phyloP scores from a whole-genome alignment of 37 sponge, comb jelly and placozoan genomes.

The Ephydatia muelleri region DNA sequence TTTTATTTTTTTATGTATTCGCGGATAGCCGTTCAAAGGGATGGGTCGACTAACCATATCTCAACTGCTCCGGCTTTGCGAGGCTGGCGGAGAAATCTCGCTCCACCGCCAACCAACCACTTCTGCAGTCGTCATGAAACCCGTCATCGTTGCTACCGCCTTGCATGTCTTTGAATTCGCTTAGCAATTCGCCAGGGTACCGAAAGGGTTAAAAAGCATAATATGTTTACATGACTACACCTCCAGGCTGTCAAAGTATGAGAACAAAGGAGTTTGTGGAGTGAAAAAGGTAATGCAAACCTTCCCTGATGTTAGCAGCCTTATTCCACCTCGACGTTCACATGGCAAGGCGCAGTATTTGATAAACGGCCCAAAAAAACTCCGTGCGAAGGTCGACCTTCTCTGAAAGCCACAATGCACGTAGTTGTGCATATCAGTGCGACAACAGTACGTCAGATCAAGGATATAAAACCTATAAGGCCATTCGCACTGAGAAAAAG shows the following conservation, averaged over 20 bases:
- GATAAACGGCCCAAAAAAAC: constrained; percentile 67
- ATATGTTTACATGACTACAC: constrained; percentile 65
- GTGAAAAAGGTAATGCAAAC: constrained; percentile 64
- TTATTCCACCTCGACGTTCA: not conserved
- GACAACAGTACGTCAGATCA: constrained; percentile 95
- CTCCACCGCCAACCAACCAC: constrained; percentile 45
- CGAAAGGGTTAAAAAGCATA: not conserved
- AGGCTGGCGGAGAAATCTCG: constrained; percentile 10
- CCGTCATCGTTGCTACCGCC: not conserved
- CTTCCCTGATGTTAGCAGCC: not conserved
- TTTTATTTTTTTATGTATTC: no score
- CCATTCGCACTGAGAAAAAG: no score
- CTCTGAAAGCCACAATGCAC: constrained; percentile 60
- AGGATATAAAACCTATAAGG: no score
- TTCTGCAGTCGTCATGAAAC: constrained; percentile 32
- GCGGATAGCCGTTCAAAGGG: not conserved
- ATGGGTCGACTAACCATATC: constrained; percentile 39
- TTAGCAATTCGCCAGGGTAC: no score
- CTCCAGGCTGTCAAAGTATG: constrained; percentile 83
- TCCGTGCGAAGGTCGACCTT: constrained; percentile 54
- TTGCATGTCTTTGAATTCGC: not conserved
- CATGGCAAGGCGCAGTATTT: no score
- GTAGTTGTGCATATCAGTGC: constrained; percentile 96
- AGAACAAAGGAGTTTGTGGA: constrained; percentile 93
- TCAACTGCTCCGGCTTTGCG: constrained; percentile 34